Evolutionary conservation across 1,140 invertebrate species (phyloP).

Genomic region (Bacillus rossius): DNA sequence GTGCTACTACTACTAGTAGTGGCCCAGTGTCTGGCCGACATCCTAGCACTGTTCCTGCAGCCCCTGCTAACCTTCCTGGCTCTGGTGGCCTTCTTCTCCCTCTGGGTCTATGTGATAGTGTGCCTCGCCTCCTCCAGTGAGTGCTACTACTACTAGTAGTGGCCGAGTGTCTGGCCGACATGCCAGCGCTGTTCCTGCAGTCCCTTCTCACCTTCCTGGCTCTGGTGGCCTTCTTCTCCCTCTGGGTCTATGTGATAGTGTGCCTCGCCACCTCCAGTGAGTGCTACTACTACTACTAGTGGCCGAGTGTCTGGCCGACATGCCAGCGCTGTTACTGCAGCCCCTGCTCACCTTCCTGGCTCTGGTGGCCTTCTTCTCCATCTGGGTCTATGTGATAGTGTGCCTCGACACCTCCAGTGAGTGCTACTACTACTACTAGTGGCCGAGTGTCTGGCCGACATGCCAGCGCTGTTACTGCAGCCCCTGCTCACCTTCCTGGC

Average conservation of each 20-base stretch:
- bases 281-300: no score
- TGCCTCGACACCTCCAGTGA: constrained; percentile 65
- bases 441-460: no score
- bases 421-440: no score
- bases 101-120: constrained; percentile 77
- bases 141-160: no score
- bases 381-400: constrained; percentile 77
- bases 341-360: constrained; percentile 80
- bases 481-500: constrained; percentile 80
- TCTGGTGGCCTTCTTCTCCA: constrained; percentile 71
- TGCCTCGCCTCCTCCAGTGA: constrained; percentile 65
- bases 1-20: no score
- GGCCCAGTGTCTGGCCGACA: no score
- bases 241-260: constrained; percentile 77
- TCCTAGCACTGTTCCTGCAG: constrained; percentile 83
- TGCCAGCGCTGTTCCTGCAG: constrained; percentile 83
- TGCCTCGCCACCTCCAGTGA: constrained; percentile 65
- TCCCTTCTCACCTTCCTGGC: constrained; percentile 80
- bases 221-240: constrained; percentile 71
- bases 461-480: constrained; percentile 83
- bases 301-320: no score
- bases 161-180: no score
- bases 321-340: constrained; percentile 83
- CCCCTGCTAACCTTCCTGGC: constrained; percentile 80
- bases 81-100: constrained; percentile 71